These are phyloP conservation scores for Oncorhynchus gorbuscha DNA, from an alignment of 2,113 vertebrate species.

Conservation along the genomic window DNA sequence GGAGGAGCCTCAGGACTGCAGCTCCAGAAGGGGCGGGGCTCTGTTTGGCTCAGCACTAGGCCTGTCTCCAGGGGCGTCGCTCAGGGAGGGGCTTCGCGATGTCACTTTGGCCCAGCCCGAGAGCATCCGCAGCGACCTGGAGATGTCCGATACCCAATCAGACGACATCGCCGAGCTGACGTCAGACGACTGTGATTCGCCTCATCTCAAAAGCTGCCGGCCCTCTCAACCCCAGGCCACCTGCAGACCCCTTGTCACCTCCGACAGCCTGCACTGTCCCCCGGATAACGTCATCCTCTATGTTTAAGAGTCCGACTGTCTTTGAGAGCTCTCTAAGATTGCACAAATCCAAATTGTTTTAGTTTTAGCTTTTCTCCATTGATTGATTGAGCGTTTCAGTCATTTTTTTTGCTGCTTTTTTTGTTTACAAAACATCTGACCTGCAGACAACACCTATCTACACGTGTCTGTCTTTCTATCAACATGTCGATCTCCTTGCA, in stretches of 20 bases:
- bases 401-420: slow-evolving; percentile 40
- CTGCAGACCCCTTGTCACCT: slow-evolving; percentile 64
- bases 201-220: slow-evolving; percentile 69
- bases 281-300: slow-evolving; percentile 74
- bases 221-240: slow-evolving; percentile 51
- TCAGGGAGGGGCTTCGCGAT: slow-evolving; percentile 80
- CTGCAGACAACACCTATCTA: slow-evolving; percentile 40
- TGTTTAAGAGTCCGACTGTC: slow-evolving; percentile 61
- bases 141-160: slow-evolving; percentile 96
- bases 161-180: slow-evolving; percentile 95
- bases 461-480: slow-evolving; percentile 51
- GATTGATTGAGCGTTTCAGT: slow-evolving; percentile 15
- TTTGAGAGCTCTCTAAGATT: slow-evolving; percentile 36
- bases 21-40: slow-evolving; percentile 71
- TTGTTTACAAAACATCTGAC: slow-evolving; percentile 40
- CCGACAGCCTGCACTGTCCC: slow-evolving; percentile 75
- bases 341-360: slow-evolving; percentile 36
- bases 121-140: slow-evolving; percentile 97
- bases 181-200: slow-evolving; percentile 92
- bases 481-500: slow-evolving; percentile 55
- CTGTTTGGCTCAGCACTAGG: slow-evolving; percentile 60
- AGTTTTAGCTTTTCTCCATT: background rate
- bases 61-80: slow-evolving; percentile 71
- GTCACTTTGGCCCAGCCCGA: slow-evolving; percentile 95
- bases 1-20: slow-evolving; percentile 80